Evolutionary conservation across 2,888 invertebrate species (phyloP).

Genomic region (Actias luna): DNA sequence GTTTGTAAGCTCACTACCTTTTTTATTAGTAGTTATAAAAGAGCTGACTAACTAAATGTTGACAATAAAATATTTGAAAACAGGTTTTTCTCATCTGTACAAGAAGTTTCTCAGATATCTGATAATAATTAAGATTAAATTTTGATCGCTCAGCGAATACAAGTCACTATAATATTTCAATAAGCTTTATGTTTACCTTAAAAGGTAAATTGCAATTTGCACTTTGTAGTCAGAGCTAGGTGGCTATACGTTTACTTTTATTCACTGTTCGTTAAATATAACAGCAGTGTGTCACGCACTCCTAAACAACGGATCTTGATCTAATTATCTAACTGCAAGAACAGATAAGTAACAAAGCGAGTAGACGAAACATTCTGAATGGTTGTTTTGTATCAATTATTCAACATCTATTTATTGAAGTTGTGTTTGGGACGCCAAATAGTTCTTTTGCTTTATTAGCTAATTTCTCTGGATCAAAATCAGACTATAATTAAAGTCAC

Average conservation of each 20-base stretch:
- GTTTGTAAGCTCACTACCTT: too few relatives aligned
- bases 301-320: constrained; percentile 63
- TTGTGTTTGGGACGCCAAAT: constrained; percentile 1
- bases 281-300: constrained; percentile 32
- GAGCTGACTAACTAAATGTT: too few relatives aligned
- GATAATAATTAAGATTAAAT: too few relatives aligned
- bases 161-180: too few relatives aligned
- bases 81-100: too few relatives aligned
- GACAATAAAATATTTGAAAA: too few relatives aligned
- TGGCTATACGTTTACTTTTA: neutral
- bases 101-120: too few relatives aligned
- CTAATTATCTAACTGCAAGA: constrained; percentile 61
- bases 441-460: neutral
- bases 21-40: too few relatives aligned
- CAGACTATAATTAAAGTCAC: neutral
- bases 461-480: neutral
- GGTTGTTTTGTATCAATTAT: constrained; percentile 51
- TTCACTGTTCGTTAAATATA: constrained; percentile 2
- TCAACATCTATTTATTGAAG: constrained; percentile 40
- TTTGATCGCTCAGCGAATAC: too few relatives aligned
- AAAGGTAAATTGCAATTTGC: too few relatives aligned
- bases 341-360: constrained; percentile 59
- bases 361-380: constrained; percentile 40
- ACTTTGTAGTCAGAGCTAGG: neutral
- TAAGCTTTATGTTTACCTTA: too few relatives aligned